phyloP scores from a whole-genome alignment of 2,888 invertebrate genomes.

The Criorhina ranunculi region DNA sequence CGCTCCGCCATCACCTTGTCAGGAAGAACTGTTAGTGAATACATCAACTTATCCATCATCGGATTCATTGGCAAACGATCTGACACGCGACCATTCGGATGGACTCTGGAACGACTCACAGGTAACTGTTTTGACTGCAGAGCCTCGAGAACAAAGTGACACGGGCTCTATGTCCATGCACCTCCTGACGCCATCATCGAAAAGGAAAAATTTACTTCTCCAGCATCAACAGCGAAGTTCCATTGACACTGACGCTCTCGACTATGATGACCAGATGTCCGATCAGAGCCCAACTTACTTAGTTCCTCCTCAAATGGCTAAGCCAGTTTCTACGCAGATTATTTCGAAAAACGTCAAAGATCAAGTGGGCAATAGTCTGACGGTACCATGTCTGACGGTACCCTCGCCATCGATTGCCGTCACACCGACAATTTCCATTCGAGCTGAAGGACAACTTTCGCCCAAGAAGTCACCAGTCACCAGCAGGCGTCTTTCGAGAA shows the following conservation, averaged over 20 bases:
- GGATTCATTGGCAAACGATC: conserved; percentile 92
- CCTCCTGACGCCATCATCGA: conserved; percentile 91
- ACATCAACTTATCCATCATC: conserved; percentile 91
- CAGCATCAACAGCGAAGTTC: conserved; percentile 95
- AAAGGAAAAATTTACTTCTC: conserved; percentile 90
- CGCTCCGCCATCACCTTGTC: conserved; percentile 88
- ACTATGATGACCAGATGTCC: conserved; percentile 88
- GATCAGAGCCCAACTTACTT: conserved; percentile 84
- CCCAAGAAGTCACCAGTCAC: conserved; percentile 44
- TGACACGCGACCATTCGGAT: conserved; percentile 92
- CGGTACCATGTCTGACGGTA: conserved; percentile 65
- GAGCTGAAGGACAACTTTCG: conserved; percentile 40
- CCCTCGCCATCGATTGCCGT: conserved; percentile 86
- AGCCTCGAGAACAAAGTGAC: conserved; percentile 83
- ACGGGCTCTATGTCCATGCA: conserved; percentile 86
- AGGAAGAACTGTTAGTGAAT: conserved; percentile 86
- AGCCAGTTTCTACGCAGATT: conserved; percentile 48
- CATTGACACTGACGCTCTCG: conserved; percentile 92
- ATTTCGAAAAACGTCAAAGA: conserved; percentile 74
- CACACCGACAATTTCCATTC: conserved; percentile 83
- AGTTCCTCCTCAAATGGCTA: conserved; percentile 56
- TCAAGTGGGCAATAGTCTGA: conserved; percentile 66
- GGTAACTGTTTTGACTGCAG: conserved; percentile 91
- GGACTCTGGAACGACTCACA: conserved; percentile 96
- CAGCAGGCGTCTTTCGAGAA: conserved; percentile 50